Base-by-base conservation (phyloP, 2,113 vertebrate genomes). In the Chloroceryle aenea region DNA sequence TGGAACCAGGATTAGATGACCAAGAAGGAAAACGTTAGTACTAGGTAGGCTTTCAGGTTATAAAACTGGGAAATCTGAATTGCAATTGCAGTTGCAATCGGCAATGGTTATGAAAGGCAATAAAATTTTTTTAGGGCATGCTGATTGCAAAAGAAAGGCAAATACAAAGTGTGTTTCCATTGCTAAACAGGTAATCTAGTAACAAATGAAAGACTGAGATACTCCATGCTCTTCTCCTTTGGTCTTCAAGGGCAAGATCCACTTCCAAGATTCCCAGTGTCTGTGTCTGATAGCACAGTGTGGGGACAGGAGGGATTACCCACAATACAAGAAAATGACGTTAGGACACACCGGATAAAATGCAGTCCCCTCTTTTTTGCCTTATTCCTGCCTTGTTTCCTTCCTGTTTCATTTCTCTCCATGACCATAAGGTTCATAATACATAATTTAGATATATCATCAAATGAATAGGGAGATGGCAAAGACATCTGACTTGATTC, bases 271-370 rank as follows among this genome's bases (percentile, higher is more conserved):
- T 68, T 76, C 34, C 21, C 75, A 95, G 26, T 83, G 26, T 76
- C 74, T 86, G 26, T 43, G 17, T 16, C 71, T 69, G 10, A 18
- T 38, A 85, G 56, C 43, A 72, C 23, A 17, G 15, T 59, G 32
- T 69, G n/a, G 26, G 32, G 53, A 85, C 75, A 82, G 71, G 22
- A 89, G n/a, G 34, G 53, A 81, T 47, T 62, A 89, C 30, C 8
- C 55, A 36, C 36, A 77, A 18, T 26, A 89, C 27, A 81, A n/a
- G 68, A 92, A 84, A 52, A 77, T 52, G 69, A 77, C 76, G 76
- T 73, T 53, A 76, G 43, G 36, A 90, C 42, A 85, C 62, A 10
- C 10, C 12, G 16, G 40, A 58, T 67, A 87, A 69, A 80, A 77
- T 17, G 15, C 7, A 3, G 13, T n/a, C 27, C 64, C 63, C 62